These are phyloP conservation scores for Malthinus flaveolus DNA, from an alignment of 2,888 invertebrate species.

Conservation along the genomic window DNA sequence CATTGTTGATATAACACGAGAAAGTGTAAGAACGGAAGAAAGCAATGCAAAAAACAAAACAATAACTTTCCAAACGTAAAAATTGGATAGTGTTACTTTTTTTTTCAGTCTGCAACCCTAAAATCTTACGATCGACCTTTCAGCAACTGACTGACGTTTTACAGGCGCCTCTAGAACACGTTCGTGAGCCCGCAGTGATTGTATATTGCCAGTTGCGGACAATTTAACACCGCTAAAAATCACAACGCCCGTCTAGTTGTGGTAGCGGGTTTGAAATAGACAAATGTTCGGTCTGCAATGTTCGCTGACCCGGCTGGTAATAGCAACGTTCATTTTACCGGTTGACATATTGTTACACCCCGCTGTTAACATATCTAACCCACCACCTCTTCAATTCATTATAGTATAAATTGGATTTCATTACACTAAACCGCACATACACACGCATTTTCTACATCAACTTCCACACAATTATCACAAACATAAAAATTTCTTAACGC, in stretches of 20 bases:
- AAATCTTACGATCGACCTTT: slow-evolving; percentile 29
- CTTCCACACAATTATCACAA: not conserved
- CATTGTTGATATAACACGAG: not conserved
- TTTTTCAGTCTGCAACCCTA: slow-evolving; percentile 10
- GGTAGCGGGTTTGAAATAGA: slow-evolving; percentile 36
- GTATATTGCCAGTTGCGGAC: slow-evolving; percentile 38
- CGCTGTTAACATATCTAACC: slow-evolving; percentile 28
- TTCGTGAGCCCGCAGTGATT: slow-evolving; percentile 28
- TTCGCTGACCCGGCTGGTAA: slow-evolving; percentile 35
- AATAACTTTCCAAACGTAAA: slow-evolving; percentile 4
- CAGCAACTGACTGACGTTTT: slow-evolving; percentile 27
- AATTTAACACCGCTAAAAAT: slow-evolving; percentile 38
- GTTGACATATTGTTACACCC: slow-evolving; percentile 34
- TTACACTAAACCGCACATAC: slow-evolving; percentile 17
- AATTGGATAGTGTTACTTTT: slow-evolving; percentile 5
- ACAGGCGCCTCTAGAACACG: slow-evolving; percentile 22
- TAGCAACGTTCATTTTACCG: slow-evolving; percentile 30
- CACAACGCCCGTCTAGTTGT: slow-evolving; percentile 33
- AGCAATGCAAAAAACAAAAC: slow-evolving; percentile 2
- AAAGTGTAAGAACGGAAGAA: slow-evolving; percentile 7
- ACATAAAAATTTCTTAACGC: not conserved
- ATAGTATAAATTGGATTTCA: slow-evolving; percentile 29
- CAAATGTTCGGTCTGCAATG: slow-evolving; percentile 38
- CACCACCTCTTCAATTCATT: slow-evolving; percentile 26
- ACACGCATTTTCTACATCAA: not conserved